phyloP scores from a whole-genome alignment of 2,888 invertebrate genomes.

The Steromphala cineraria region DNA sequence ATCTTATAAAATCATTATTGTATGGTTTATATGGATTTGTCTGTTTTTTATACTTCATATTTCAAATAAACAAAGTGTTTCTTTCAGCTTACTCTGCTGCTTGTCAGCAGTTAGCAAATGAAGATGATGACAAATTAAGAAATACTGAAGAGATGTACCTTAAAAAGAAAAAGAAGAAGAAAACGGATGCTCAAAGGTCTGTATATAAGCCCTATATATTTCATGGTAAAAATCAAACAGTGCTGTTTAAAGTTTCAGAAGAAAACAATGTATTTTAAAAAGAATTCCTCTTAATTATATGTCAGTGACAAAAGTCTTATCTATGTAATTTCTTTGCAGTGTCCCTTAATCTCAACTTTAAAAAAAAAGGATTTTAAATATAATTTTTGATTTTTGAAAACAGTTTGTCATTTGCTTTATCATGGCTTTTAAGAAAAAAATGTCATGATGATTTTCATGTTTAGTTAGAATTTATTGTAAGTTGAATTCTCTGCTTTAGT shows the following conservation, averaged over 20 bases:
- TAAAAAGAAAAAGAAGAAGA: conserved; percentile 14
- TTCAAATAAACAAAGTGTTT: background rate
- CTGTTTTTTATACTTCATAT: no score
- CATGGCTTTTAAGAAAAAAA: background rate
- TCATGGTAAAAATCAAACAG: background rate
- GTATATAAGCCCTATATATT: background rate
- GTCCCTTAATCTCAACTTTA: no score
- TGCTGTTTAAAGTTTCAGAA: no score
- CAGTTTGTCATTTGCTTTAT: background rate
- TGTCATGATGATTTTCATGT: background rate
- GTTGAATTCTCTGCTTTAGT: background rate
- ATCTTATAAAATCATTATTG: no score
- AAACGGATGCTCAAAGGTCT: background rate
- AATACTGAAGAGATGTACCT: conserved; percentile 10
- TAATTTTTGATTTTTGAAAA: background rate
- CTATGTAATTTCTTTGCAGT: no score
- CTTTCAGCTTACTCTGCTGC: background rate
- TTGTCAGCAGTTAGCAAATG: background rate
- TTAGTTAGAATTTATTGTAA: background rate
- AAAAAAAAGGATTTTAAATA: no score
- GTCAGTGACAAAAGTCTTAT: no score
- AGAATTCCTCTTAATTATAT: background rate
- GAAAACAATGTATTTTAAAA: background rate
- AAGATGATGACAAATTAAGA: conserved; percentile 19
- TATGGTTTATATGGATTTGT: no score